These are phyloP conservation scores for Willisornis vidua DNA, from an alignment of 2,113 vertebrate genomes.

Conservation along the genomic window DNA sequence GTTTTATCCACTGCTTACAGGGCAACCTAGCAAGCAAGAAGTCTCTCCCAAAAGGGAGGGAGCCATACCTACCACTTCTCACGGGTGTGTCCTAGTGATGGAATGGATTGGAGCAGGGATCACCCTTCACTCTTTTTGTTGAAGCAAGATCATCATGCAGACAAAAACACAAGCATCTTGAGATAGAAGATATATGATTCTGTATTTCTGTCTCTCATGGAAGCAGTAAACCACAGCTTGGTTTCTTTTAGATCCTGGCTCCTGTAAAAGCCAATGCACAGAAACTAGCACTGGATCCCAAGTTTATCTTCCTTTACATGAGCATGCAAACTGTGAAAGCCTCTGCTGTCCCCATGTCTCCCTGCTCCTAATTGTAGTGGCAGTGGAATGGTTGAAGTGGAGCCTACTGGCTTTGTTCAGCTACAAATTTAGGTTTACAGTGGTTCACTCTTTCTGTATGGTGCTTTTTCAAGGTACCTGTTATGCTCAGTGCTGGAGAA, in stretches of 20 bases:
- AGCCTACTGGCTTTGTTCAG: not conserved
- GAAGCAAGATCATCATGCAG: not conserved
- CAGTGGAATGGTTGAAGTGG: not conserved
- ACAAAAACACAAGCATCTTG: not conserved
- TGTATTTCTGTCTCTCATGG: not conserved
- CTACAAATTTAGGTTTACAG: not conserved
- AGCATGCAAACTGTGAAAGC: not conserved
- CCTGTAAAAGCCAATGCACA: not conserved
- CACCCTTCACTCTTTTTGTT: not conserved
- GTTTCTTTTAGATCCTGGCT: not conserved
- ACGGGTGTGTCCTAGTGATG: not conserved
- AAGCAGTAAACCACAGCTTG: not conserved
- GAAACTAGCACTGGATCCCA: not conserved
- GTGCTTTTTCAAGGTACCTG: not conserved
- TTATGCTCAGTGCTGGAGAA: not conserved
- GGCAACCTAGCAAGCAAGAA: not conserved
- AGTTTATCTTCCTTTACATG: not conserved
- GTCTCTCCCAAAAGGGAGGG: not conserved
- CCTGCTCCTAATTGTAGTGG: not conserved
- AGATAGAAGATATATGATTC: not conserved
- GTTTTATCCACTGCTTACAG: not conserved
- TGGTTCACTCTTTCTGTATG: not conserved
- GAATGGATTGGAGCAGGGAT: not conserved
- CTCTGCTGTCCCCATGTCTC: not conserved
- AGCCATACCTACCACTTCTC: not conserved